Base-by-base conservation (phyloP, 2,888 invertebrate species). In the Clanis bilineata region DNA sequence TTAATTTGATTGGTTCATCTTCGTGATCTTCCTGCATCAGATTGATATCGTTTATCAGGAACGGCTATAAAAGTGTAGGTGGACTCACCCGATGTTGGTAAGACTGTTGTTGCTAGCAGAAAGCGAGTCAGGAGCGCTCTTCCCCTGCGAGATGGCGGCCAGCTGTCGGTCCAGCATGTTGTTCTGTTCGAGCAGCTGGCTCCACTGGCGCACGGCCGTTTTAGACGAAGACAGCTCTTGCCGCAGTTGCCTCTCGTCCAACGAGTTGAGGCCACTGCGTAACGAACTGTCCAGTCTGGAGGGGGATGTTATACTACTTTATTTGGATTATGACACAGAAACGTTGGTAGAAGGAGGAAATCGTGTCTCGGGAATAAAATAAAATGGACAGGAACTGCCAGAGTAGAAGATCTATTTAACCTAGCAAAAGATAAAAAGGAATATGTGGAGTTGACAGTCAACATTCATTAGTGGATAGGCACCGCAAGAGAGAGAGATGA, bases 21-120 rank as follows among this genome's bases (percentile, higher is more conserved):
- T n/a, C n/a, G n/a, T n/a, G n/a, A n/a, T n/a, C n/a, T n/a, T n/a
- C n/a, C n/a, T n/a, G n/a, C n/a, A n/a, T n/a, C n/a, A n/a, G n/a
- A n/a, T n/a, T n/a, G n/a, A n/a, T n/a, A n/a, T n/a, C n/a, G n/a
- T n/a, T n/a, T n/a, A n/a, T n/a, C n/a, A n/a, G n/a, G n/a, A n/a
- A 25, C 25, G 6, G 25, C 25, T 1, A 41, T 28, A 45, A 45
- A 28, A 15, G 56, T 64, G 58, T 25, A 57, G 21, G 61, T 57
- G 1, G 3, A 88, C 91, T 92, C 62, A 93, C 93, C 92, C 92
- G 60, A 90, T 82, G 70, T 88, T 92, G 66, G 83, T 77, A 62
- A 92, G 85, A 73, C 92, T 93, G 69, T 79, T 87, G 80, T 90
- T 85, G 90, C 93, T 85, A 69, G 93, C 83, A 76, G 86, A 79